phyloP scores from a whole-genome alignment of 2,113 vertebrate genomes.

The Raja brachyura region DNA sequence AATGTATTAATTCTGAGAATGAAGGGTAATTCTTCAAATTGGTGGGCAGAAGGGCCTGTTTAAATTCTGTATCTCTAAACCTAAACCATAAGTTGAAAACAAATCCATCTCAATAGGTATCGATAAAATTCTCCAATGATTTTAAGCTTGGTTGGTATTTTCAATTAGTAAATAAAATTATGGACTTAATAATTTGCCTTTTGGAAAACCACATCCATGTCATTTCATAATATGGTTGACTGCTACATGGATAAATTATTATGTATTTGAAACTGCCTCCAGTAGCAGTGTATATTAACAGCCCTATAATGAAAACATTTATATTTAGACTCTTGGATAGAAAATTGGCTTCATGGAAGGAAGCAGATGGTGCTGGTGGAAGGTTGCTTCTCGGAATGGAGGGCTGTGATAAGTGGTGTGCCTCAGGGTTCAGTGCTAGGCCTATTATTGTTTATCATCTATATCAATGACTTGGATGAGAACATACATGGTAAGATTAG shows the following conservation, averaged over 20 bases:
- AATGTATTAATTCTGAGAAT: conserved; percentile 22
- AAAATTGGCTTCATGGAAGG: too few relatives aligned
- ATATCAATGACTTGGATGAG: too few relatives aligned
- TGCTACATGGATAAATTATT: conserved; percentile 18
- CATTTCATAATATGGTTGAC: conserved; percentile 48
- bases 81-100: conserved; percentile 55
- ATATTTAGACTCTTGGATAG: not conserved
- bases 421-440: too few relatives aligned
- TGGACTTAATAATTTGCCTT: conserved; percentile 72
- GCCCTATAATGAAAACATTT: not conserved
- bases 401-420: too few relatives aligned
- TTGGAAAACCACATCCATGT: conserved; percentile 55
- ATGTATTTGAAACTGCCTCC: not conserved
- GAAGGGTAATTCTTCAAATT: not conserved
- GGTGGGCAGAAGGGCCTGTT: too few relatives aligned
- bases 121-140: conserved; percentile 55
- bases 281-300: not conserved
- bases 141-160: conserved; percentile 58
- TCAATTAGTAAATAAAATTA: conserved; percentile 71
- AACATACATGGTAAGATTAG: too few relatives aligned
- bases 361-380: too few relatives aligned
- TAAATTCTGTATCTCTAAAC: too few relatives aligned
- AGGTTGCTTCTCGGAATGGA: too few relatives aligned
- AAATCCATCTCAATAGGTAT: conserved; percentile 58
- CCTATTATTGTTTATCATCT: too few relatives aligned